Conservation (phyloP, 2,797 vertebrate genomes). For the Sarcophilus harrisii region DNA sequence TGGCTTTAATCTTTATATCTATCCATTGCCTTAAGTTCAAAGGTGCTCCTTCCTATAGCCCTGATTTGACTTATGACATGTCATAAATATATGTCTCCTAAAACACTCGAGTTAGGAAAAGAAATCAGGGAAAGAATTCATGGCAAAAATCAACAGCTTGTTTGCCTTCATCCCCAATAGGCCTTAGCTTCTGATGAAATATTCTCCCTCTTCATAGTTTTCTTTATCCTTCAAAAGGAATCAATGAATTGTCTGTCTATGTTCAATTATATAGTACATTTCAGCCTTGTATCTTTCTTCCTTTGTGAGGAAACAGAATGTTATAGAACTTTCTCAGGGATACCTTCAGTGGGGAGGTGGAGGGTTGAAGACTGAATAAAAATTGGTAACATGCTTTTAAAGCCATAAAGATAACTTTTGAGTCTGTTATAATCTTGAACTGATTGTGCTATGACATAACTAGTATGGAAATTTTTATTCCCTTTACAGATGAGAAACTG, state of each 20-base stretch:
- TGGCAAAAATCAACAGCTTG: constrained; percentile 4
- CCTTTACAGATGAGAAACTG: too few species aligned
- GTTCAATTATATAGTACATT: constrained; percentile 41
- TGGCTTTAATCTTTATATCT: constrained; percentile 54
- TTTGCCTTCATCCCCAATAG: background rate
- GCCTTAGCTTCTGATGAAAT: background rate
- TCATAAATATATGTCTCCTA: constrained; percentile 38
- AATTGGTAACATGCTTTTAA: too few species aligned
- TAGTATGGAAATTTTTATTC: too few species aligned
- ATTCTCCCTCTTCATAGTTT: background rate
- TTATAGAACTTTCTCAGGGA: constrained; percentile 7
- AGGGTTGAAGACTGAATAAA: too few species aligned
- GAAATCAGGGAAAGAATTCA: background rate
- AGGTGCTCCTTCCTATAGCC: constrained; percentile 50
- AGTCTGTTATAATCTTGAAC: too few species aligned
- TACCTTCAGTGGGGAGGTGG: background rate
- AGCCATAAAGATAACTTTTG: too few species aligned
- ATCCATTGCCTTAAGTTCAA: background rate
- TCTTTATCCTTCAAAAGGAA: constrained; percentile 24
- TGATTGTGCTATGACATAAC: too few species aligned
- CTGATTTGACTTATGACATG: constrained; percentile 49
- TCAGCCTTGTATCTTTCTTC: constrained; percentile 19
- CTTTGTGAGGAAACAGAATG: background rate
- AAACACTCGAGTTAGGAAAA: constrained; percentile 21
- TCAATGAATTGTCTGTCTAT: constrained; percentile 50